Evolutionary conservation across 2,113 vertebrate species (phyloP).

Genomic region (Anarrhichthys ocellatus): DNA sequence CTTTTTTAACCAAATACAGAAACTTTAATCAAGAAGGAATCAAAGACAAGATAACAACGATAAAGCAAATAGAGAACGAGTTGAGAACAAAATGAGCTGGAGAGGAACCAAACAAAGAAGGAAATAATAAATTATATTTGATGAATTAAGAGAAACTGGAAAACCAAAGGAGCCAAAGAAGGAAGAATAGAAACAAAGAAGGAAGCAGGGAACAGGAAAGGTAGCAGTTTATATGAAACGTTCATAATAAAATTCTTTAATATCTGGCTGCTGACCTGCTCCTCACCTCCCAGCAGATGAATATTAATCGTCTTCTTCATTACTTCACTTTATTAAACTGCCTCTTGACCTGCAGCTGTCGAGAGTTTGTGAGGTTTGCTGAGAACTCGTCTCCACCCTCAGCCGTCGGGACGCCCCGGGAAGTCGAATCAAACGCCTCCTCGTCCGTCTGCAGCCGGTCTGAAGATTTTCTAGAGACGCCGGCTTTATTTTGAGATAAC

Average conservation of each 20-base stretch:
- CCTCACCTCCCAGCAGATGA: slow-evolving; percentile 15
- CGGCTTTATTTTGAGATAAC: slow-evolving; percentile 24
- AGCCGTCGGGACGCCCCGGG: not conserved
- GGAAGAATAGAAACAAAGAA: not conserved
- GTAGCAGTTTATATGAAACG: not conserved
- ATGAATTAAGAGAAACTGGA: not conserved
- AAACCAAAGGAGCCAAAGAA: not conserved
- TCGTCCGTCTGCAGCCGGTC: not conserved
- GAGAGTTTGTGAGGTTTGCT: not conserved
- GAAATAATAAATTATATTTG: too few relatives aligned
- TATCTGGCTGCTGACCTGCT: slow-evolving; percentile 3
- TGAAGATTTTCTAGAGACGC: not conserved
- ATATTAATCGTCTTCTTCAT: slow-evolving; percentile 25
- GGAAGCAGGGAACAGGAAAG: not conserved
- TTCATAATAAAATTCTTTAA: not conserved
- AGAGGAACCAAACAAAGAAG: not conserved
- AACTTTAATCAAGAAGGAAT: too few relatives aligned
- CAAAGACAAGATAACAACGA: too few relatives aligned
- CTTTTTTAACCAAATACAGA: too few relatives aligned
- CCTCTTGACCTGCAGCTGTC: slow-evolving; percentile 7
- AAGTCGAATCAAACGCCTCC: not conserved
- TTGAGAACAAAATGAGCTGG: too few relatives aligned
- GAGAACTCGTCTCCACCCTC: not conserved
- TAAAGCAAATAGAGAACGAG: too few relatives aligned
- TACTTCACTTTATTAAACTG: slow-evolving; percentile 24